Evolutionary conservation across 1,140 invertebrate genomes (phyloP), one percentile per base, ranked within the genome.

Genomic region (Centruroides vittatus): DNA sequence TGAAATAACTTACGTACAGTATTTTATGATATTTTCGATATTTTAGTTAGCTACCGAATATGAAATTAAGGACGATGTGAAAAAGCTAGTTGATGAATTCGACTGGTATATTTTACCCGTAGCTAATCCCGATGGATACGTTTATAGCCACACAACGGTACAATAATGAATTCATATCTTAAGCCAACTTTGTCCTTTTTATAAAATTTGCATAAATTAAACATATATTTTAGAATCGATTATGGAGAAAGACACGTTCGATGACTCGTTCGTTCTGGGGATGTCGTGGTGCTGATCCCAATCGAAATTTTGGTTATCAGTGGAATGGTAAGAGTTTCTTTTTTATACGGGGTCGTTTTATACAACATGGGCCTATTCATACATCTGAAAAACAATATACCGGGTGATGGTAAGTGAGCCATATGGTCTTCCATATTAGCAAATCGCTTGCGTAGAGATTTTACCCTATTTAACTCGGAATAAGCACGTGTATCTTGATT

Each of bases 71-170:
- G 49, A 68, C 8, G 64, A 68, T 34, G 66, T 76, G 8, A 52
- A 49, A 34, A 64, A 68, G 5, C 57, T 77, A 47, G 50, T 78
- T 52, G 72, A 75, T 51, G 64, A 70, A 36, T 72, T 76, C 58
- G 73, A 78, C 61, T 82, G 78, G 73, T 81, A 81, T 68, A 72
- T 86, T 60, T 72, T 86, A 62, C 85, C 84, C 0, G 75, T 84
- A 12, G 68, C 80, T 4, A 88, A 87, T 72, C 83, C 84, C 8
- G 85, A 88, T 72, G 86, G 86, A 3, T 86, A 82, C 65, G 76
- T 78, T 35, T 85, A 81, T 66, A 80, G 80, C 9, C 77, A 80
- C 56, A 72, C 68, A 0, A 65, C 52, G 12, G 71, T 73, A 64
- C 60, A 58, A 41, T 41, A 41, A 41, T 6, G 3, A 41, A 41